Conservation (phyloP, 2,113 vertebrate species). For the Neomonachus schauinslandi region DNA sequence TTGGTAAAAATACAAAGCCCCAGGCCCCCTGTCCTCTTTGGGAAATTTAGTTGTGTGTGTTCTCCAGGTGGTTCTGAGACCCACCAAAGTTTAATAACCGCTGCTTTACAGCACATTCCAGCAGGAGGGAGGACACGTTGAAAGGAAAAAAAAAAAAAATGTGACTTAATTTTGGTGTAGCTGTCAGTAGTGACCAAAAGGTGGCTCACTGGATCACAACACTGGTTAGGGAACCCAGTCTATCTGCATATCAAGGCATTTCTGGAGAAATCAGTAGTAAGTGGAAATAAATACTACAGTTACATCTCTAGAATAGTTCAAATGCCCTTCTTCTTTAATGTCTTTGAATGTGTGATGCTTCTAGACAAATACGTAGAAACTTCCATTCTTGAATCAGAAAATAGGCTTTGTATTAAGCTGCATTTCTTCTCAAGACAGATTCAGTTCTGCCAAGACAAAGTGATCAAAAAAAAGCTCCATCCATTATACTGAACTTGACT, state of each 20-base stretch:
- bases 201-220: slow-evolving; percentile 62
- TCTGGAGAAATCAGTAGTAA: not conserved
- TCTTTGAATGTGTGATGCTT: slow-evolving; percentile 28
- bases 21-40: rapidly evolving
- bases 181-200: slow-evolving; percentile 63
- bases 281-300: not conserved
- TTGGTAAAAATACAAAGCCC: not conserved
- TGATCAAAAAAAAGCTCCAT: not conserved
- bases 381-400: slow-evolving; percentile 43
- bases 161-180: not conserved
- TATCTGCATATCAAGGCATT: not conserved
- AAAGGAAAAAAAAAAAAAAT: not conserved
- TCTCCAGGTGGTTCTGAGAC: not conserved
- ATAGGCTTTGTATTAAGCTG: not conserved
- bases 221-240: not conserved
- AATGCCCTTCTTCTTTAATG: not conserved
- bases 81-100: not conserved
- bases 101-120: not conserved
- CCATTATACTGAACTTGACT: not conserved
- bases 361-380: not conserved
- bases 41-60: not conserved
- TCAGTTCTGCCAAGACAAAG: not conserved
- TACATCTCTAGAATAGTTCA: not conserved
- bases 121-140: not conserved
- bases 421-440: slow-evolving; percentile 22